Conservation (phyloP, 2,888 invertebrate species). For the Mesodorylaimus sp. region DNA sequence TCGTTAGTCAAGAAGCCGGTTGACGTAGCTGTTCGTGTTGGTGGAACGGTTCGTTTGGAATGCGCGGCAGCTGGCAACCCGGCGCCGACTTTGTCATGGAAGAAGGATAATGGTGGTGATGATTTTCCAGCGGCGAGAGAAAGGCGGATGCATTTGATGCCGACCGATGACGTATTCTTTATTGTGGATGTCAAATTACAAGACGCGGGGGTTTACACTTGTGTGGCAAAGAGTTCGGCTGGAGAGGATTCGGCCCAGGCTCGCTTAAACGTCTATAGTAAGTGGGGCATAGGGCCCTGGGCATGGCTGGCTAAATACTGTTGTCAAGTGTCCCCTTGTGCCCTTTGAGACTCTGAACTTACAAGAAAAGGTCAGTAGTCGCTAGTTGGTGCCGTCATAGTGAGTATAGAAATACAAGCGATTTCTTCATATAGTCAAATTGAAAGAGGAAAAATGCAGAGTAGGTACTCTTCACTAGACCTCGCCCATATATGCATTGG, state of each 20-base stretch:
- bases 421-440: too few relatives aligned
- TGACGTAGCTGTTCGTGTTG: conserved; percentile 63
- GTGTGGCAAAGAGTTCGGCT: conserved; percentile 72
- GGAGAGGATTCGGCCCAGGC: conserved; percentile 70
- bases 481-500: too few relatives aligned
- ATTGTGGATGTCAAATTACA: conserved; percentile 71
- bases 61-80: conserved; percentile 80
- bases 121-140: conserved; percentile 77
- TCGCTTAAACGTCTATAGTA: conserved; percentile 52
- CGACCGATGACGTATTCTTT: conserved; percentile 71
- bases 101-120: conserved; percentile 34
- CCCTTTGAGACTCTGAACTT: too few relatives aligned
- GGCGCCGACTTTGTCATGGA: conserved; percentile 41
- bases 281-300: conserved; percentile 14
- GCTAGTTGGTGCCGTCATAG: too few relatives aligned
- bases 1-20: conserved; percentile 61
- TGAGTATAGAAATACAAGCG: too few relatives aligned
- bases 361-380: too few relatives aligned
- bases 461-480: too few relatives aligned
- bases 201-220: conserved; percentile 80
- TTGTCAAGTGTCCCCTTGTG: too few relatives aligned
- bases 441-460: too few relatives aligned
- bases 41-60: conserved; percentile 64
- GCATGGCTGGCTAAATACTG: too few relatives aligned
- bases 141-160: conserved; percentile 74